phyloP scores from a whole-genome alignment of 1,140 invertebrate species.

The Gryon sp. region DNA sequence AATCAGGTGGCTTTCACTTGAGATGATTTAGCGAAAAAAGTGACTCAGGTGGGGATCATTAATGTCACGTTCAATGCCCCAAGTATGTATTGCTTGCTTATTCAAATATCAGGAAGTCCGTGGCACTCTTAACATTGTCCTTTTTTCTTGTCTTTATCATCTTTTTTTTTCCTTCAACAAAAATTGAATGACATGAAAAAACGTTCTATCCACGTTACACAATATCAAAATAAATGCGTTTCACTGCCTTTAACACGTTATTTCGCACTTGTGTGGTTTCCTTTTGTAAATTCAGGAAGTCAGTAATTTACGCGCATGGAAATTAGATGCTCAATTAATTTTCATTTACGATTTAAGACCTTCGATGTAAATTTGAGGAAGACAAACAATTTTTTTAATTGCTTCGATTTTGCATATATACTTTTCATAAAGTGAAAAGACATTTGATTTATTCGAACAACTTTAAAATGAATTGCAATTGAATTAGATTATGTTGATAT shows the following conservation, averaged over 20 bases:
- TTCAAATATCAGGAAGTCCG: constrained; percentile 46
- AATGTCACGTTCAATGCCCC: constrained; percentile 61
- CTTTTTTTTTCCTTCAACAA: too few species aligned
- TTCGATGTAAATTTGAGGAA: too few species aligned
- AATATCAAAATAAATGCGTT: constrained; percentile 31
- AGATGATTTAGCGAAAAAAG: constrained; percentile 54
- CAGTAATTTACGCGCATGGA: background rate
- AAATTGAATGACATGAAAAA: constrained; percentile 6
- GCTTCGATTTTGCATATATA: too few species aligned
- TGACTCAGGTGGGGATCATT: constrained; percentile 58
- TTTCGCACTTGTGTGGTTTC: too few species aligned
- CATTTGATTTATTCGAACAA: too few species aligned
- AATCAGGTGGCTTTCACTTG: constrained; percentile 55
- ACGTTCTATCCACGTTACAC: constrained; percentile 9
- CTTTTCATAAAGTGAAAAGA: too few species aligned
- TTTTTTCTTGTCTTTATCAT: too few species aligned
- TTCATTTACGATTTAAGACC: background rate
- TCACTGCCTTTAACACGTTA: constrained; percentile 9
- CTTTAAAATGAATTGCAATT: too few species aligned
- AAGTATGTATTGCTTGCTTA: constrained; percentile 18
- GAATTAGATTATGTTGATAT: too few species aligned
- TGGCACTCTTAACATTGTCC: constrained; percentile 10
- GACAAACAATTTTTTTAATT: too few species aligned
- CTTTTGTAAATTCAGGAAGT: constrained; percentile 9
- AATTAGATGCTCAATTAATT: constrained; percentile 3